Conservation (phyloP, 2,113 vertebrate genomes). For the Amia ocellicauda region DNA sequence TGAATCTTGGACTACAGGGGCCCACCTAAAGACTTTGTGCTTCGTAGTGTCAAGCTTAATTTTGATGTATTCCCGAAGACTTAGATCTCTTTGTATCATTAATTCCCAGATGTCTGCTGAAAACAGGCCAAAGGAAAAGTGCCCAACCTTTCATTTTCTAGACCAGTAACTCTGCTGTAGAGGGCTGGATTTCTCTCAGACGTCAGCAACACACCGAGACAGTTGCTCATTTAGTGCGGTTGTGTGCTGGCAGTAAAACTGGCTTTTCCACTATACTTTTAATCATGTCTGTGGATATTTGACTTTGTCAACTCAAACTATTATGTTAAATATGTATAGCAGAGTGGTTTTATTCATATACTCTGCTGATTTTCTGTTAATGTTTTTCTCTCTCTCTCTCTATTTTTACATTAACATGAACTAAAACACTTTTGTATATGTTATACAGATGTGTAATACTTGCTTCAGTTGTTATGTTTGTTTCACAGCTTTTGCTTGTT, state of each 20-base stretch:
- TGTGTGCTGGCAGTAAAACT: neutral
- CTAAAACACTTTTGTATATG: no score
- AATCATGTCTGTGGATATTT: constrained; percentile 2
- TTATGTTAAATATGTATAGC: no score
- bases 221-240: neutral
- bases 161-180: constrained; percentile 14
- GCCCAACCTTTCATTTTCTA: constrained; percentile 25
- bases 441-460: neutral
- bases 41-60: constrained; percentile 12
- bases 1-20: neutral
- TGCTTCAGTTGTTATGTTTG: neutral
- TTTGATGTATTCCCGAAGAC: constrained; percentile 12
- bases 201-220: constrained; percentile 6
- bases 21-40: neutral
- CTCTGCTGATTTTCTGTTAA: neutral
- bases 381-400: neutral
- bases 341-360: neutral
- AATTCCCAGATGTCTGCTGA: constrained; percentile 18
- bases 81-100: constrained; percentile 5
- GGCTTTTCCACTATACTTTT: neutral
- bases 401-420: neutral
- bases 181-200: constrained; percentile 11
- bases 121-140: constrained; percentile 1
- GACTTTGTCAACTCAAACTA: neutral
- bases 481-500: constrained; percentile 17